phyloP scores from a whole-genome alignment of 2,888 invertebrate genomes.

The Smittia aterrima region DNA sequence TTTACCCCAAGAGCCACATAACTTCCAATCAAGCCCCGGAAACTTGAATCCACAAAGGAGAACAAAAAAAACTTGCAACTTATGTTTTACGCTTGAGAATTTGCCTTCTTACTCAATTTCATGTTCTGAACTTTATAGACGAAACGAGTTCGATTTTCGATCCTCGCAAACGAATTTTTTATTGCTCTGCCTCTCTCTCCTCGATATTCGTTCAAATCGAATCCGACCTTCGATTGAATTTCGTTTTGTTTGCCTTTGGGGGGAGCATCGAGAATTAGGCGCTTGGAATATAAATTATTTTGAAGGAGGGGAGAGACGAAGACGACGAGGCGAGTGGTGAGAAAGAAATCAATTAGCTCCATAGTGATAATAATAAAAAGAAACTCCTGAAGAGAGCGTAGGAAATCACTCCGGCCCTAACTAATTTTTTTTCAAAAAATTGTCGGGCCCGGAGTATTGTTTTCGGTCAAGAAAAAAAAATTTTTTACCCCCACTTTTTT shows the following conservation, averaged over 20 bases:
- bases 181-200: neutral
- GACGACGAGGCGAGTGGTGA: neutral
- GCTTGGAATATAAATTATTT: neutral
- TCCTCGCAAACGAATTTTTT: neutral
- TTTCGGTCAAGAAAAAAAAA: no score
- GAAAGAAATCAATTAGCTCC: constrained; percentile 32
- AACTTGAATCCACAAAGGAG: neutral
- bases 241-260: neutral
- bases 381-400: neutral
- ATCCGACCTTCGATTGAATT: constrained; percentile 1
- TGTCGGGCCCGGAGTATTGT: no score
- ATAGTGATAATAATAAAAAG: constrained; percentile 25
- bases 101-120: neutral
- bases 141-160: neutral
- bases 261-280: neutral
- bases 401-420: no score
- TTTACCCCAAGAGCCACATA: no score
- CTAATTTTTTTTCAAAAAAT: no score
- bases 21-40: neutral
- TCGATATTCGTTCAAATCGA: neutral
- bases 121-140: neutral
- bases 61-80: neutral
- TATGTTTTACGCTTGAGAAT: neutral
- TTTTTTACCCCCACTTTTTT: no score
- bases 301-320: neutral